These are phyloP conservation scores for Micropoecilia bifurca DNA, from an alignment of 2,797 vertebrate genomes.

Conservation along the genomic window DNA sequence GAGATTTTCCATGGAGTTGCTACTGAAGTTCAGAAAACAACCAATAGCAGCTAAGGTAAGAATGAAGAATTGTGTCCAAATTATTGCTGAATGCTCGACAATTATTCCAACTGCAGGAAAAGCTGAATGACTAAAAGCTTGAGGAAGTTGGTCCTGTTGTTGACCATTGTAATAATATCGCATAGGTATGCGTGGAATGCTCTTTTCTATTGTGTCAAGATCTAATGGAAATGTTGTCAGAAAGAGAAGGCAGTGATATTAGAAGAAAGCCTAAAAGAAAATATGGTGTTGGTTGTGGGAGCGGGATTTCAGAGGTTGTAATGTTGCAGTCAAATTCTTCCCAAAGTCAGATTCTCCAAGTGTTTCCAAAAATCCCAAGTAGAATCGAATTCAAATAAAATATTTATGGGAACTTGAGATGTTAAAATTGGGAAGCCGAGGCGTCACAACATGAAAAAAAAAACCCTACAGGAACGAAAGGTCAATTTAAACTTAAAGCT, in stretches of 20 bases:
- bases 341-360: background rate
- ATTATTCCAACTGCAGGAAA: constrained; percentile 25
- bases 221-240: constrained; percentile 27
- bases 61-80: constrained; percentile 1
- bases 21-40: background rate
- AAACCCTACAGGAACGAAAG: background rate
- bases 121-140: constrained; percentile 37
- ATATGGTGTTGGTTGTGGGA: background rate
- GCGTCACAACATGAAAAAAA: background rate
- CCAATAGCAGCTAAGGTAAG: background rate
- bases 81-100: constrained; percentile 13
- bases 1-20: background rate
- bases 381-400: background rate
- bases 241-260: constrained; percentile 34
- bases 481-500: background rate
- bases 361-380: background rate
- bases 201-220: constrained; percentile 61
- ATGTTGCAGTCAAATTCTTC: background rate
- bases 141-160: constrained; percentile 52
- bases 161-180: constrained; percentile 57
- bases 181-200: constrained; percentile 60
- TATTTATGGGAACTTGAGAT: background rate
- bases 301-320: background rate
- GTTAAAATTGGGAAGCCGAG: background rate
- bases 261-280: constrained; percentile 15